Base-by-base conservation (phyloP, 2,888 invertebrate species). In the Temnothorax unifasciatus region DNA sequence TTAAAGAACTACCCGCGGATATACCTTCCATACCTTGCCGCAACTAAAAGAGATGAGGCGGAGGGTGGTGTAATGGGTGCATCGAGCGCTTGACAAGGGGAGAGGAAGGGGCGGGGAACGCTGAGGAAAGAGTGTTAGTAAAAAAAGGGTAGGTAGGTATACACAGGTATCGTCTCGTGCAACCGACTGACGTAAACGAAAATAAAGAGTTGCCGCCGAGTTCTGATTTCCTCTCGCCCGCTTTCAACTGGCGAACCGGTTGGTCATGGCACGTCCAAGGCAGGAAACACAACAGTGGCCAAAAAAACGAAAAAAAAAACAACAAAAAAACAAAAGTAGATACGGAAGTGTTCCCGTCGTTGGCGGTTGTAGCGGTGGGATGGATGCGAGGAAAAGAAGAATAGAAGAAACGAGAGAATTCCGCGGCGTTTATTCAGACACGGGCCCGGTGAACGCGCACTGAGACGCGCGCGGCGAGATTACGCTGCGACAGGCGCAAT, bases 401-500 rank as follows among this genome's bases (percentile, higher is more conserved):
- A 75, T 41, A 15, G 50, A 34, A 54, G 38, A 61, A 47, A 25
- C 44, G 34, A 52, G 71, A 82, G 64, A 68, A 68, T 75, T 74
- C 77, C 52, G 59, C n/a, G 79, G 79, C 75, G 82, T 85, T 87
- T 87, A 82, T 87, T 88, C 81, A 86, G 76, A 61, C 71, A 61
- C 47, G 82, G 59, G 69, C 71, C 34, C 34, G 34, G 52, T 57
- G 57, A 8, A 64, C 34, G 61, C 59, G 21, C 8, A 29, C 29
- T 21, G 64, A 64, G 41, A 21, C 75, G 9, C 61, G n/a, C 76
- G 54, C 79, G 57, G 76, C 34, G 84, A 75, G 85, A 88, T 85
- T 88, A 88, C 86, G 83, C 85, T 66, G 82, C 73, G 82, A 85
- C 84, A 47, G 44, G 85, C 68, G 71, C 86, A 86, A 88, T 88